Conservation (phyloP, 2,888 invertebrate genomes). For the Carcina quercana region DNA sequence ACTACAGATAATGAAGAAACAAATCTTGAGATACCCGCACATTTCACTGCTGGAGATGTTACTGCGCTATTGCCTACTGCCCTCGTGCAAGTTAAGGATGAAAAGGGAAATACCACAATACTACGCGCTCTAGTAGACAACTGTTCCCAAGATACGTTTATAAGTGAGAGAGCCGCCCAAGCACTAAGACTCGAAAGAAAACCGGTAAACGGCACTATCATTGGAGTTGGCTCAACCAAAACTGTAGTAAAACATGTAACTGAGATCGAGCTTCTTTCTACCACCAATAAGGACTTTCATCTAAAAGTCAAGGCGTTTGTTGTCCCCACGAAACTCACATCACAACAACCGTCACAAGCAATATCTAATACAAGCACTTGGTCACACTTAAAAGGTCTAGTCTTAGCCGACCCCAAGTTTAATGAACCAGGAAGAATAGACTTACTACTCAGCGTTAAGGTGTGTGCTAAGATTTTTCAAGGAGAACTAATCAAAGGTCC, state of each 20-base stretch:
- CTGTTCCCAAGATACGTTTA: slow-evolving; percentile 16
- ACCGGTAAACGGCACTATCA: slow-evolving; percentile 5
- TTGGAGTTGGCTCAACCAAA: slow-evolving; percentile 5
- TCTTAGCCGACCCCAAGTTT: slow-evolving; percentile 18
- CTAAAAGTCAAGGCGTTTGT: background rate
- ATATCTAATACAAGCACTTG: background rate
- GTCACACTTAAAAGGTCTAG: slow-evolving; percentile 6
- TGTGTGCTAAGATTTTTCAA: slow-evolving; percentile 15
- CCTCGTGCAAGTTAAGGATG: background rate
- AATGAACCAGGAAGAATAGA: slow-evolving; percentile 17
- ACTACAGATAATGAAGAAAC: background rate
- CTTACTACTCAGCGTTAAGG: slow-evolving; percentile 19
- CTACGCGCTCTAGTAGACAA: slow-evolving; percentile 14
- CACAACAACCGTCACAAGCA: background rate
- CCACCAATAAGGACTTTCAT: background rate
- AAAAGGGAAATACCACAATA: slow-evolving; percentile 3
- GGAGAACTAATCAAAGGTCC: slow-evolving; percentile 16
- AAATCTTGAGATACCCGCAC: background rate
- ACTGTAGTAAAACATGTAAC: slow-evolving; percentile 5
- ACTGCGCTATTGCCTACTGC: background rate
- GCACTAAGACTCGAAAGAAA: slow-evolving; percentile 9
- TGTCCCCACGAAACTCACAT: background rate
- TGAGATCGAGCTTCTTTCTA: slow-evolving; percentile 5
- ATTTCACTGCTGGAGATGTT: background rate
- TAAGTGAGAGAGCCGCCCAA: slow-evolving; percentile 18